Evolutionary conservation across 2,888 invertebrate species (phyloP).

Genomic region (Agrochola lychnidis): DNA sequence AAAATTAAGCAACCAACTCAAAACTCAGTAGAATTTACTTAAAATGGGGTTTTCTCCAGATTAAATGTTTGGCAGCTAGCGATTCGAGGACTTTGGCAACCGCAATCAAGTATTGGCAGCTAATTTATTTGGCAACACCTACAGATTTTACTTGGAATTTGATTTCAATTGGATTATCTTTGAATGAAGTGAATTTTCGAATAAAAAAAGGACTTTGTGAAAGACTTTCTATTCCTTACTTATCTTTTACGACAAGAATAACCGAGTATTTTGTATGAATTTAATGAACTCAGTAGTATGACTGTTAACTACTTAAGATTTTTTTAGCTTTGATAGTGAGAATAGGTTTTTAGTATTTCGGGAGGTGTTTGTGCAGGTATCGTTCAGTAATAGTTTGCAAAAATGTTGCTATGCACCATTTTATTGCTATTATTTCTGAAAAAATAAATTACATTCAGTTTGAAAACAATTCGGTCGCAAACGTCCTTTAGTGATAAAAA

Average conservation of each 20-base stretch:
- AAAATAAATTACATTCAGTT: too few species aligned
- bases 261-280: not conserved
- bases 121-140: slow-evolving; percentile 40
- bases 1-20: not conserved
- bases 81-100: slow-evolving; percentile 9
- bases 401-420: not conserved
- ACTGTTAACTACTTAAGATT: not conserved
- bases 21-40: not conserved
- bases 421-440: not conserved
- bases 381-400: not conserved
- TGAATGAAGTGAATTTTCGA: slow-evolving; percentile 17
- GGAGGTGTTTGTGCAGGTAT: not conserved
- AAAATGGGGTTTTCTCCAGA: not conserved
- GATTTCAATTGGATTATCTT: slow-evolving; percentile 17
- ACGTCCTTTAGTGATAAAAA: too few species aligned
- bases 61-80: slow-evolving; percentile 10
- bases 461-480: not conserved
- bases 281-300: not conserved
- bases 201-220: too few species aligned
- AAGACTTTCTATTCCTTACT: too few species aligned
- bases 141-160: slow-evolving; percentile 14
- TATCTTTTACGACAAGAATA: too few species aligned
- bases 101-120: slow-evolving; percentile 22
- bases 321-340: not conserved
- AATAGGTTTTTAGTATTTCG: not conserved